Conservation (phyloP, 2,113 vertebrate species). For the Arvicanthis niloticus region DNA sequence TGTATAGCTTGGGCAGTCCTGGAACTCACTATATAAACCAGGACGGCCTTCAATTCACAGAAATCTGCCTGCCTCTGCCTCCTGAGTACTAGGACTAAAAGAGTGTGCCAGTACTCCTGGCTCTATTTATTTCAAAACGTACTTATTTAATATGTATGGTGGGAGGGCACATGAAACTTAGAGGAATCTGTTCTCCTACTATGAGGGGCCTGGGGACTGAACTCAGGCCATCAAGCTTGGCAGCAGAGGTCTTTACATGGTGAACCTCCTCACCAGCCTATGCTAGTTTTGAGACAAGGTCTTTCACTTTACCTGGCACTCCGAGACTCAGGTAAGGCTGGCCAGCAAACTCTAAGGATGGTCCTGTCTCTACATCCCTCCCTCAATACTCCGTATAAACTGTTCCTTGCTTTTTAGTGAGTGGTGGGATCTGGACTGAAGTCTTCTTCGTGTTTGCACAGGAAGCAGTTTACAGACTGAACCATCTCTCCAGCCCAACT, state of each 20-base stretch:
- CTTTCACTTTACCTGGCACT: neutral
- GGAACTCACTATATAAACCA: neutral
- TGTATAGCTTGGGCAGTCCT: neutral
- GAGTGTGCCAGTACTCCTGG: neutral
- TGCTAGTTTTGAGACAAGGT: neutral
- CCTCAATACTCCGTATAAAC: neutral
- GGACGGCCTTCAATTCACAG: neutral
- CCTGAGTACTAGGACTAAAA: neutral
- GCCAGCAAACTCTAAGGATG: neutral
- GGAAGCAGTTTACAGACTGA: neutral
- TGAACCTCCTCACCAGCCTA: neutral
- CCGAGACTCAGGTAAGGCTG: neutral
- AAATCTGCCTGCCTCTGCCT: neutral
- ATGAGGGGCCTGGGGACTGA: neutral
- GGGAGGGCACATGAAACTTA: neutral
- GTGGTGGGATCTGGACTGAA: neutral
- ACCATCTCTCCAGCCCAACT: neutral
- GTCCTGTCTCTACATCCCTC: neutral
- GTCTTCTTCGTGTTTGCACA: neutral
- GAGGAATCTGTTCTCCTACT: neutral
- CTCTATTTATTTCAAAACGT: neutral
- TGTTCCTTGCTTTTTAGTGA: neutral
- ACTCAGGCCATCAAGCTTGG: neutral
- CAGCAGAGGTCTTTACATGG: neutral
- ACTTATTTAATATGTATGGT: neutral